A percentile compares a stretch with the other conserved stretches of the same genome.
phyloP scores from a whole-genome alignment of 2,797 vertebrate species.

The Pteropus rufus region DNA sequence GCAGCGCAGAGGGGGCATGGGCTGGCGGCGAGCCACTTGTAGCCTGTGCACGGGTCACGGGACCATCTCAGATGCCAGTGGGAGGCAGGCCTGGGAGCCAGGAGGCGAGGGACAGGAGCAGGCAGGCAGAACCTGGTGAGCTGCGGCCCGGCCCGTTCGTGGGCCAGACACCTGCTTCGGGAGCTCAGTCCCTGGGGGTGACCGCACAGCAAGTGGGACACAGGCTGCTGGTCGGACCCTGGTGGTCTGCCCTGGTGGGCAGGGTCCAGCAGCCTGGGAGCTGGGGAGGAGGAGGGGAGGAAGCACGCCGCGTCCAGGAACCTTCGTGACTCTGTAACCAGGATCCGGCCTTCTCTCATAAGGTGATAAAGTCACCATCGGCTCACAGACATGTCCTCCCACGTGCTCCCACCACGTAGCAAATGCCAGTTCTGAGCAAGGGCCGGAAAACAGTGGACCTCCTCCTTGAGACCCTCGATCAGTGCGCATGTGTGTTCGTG shows the following conservation, averaged over 20 bases:
- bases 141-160: too few species aligned
- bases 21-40: accelerated
- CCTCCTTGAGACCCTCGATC: background rate
- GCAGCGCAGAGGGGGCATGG: background rate
- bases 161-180: background rate
- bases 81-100: background rate
- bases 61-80: too few species aligned
- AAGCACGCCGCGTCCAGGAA: background rate
- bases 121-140: background rate
- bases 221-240: background rate
- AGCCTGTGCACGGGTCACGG: background rate
- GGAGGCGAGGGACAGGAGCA: background rate
- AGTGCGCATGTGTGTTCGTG: too few species aligned
- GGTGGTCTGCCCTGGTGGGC: background rate
- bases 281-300: accelerated
- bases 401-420: accelerated
- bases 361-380: accelerated
- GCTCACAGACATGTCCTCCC: background rate
- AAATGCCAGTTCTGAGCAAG: background rate
- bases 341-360: background rate
- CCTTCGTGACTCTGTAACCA: background rate
- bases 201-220: accelerated
- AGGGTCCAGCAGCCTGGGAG: background rate
- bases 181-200: background rate
- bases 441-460: background rate